Evolutionary conservation across 30 jellyfish, hydroid and myxozoan genomes (phyloP), one percentile per base, ranked within the genome.

Genomic region (Chrysaora quinquecirrha): DNA sequence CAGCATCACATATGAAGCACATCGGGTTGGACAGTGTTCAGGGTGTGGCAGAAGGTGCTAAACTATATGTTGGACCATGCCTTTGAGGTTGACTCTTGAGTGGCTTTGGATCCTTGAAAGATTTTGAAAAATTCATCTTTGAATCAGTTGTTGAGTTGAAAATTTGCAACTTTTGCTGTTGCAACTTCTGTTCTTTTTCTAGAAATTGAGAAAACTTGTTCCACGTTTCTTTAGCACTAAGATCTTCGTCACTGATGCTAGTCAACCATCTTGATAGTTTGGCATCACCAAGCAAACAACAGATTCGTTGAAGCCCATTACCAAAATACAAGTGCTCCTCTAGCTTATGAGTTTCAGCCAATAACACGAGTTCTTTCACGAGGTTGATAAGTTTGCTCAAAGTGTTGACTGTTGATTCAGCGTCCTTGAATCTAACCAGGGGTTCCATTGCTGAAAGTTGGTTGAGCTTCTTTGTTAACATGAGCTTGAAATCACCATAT

Each of bases 191-290:
- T 22, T 73, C 85, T 12, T 34, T n/a, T 31, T 73, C 85, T 20
- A 35, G 85, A 48, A 43, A 73, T 73, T 73, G 20, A 3, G 48
- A 16, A n/a, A 73, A 31, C 48, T 73, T 34, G 46, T 10, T 19
- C 85, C 85, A 73, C 14, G 85, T 73, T 46, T 73, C 85, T 73
- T 73, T 73, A 10, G 85, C 77, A 22, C 34, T 27, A 29, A 38
- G 30, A 18, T 43, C 47, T 12, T 73, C 85, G 24, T 38, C 31
- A 23, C 29, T 29, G 27, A 48, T 14, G 27, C 22, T 2, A 1
- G 62, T 9, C 6, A 34, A 38, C 85, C 85, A 73, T 73, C 47
- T 46, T n/a, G 48, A 9, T 48, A 35, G 47, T 6, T 76, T 21
- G 74, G 85, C 19, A 33, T 73, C 85, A 34, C 47, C 85, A 20